A percentile compares a stretch with the other conserved stretches of the same genome.
Evolutionary conservation across 2,113 vertebrate genomes (phyloP).

Genomic region (Urocynchramus pylzowi): DNA sequence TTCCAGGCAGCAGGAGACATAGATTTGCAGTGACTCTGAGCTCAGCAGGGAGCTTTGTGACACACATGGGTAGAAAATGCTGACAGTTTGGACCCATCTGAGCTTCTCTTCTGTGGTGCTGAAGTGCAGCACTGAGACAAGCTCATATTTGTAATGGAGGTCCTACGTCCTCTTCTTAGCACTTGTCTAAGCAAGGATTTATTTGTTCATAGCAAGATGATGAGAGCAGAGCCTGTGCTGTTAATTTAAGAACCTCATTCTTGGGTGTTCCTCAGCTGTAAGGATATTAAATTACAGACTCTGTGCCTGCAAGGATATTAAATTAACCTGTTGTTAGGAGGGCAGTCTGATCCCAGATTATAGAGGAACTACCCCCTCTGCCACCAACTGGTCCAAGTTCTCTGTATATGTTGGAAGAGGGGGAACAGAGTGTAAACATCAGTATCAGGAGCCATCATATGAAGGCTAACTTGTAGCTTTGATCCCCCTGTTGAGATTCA

Average conservation of each 20-base stretch:
- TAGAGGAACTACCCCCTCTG: not conserved
- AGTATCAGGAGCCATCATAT: not conserved
- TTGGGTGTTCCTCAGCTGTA: not conserved
- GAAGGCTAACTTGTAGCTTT: not conserved
- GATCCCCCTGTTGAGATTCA: not conserved
- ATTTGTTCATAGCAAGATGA: not conserved
- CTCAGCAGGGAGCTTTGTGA: not conserved
- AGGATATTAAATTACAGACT: not conserved
- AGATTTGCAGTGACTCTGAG: not conserved
- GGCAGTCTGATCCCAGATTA: not conserved
- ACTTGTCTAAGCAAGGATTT: not conserved
- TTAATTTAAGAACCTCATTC: not conserved
- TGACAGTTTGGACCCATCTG: fast-evolving
- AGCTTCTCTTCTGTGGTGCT: not conserved
- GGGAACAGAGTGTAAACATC: not conserved
- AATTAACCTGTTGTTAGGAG: not conserved
- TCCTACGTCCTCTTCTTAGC: not conserved
- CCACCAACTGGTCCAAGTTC: not conserved
- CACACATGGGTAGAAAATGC: not conserved
- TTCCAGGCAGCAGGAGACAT: not conserved
- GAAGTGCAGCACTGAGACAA: not conserved
- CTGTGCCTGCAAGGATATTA: not conserved
- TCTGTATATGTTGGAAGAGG: not conserved
- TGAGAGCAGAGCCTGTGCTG: not conserved
- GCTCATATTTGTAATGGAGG: not conserved